Evolutionary conservation across 2,113 vertebrate genomes (phyloP).

Genomic region (Thalassoma bifasciatum): DNA sequence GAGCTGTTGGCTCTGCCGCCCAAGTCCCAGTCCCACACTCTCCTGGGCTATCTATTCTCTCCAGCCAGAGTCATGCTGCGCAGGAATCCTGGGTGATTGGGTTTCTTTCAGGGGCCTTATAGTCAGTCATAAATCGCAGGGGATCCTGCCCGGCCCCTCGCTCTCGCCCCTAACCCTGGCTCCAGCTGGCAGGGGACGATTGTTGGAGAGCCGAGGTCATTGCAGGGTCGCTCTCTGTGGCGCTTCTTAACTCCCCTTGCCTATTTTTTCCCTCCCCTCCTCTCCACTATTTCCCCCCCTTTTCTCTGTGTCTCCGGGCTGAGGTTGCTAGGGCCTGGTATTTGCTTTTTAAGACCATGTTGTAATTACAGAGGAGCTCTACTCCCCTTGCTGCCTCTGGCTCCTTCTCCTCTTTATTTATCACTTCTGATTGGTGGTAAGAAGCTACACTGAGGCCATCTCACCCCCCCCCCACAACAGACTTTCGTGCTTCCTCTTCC

Average conservation of each 20-base stretch:
- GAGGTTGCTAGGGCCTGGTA: constrained; percentile 87
- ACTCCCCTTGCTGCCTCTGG: constrained; percentile 70
- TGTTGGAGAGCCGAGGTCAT: constrained; percentile 83
- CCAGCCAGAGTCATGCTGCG: constrained; percentile 81
- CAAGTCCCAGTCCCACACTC: constrained; percentile 72
- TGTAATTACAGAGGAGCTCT: constrained; percentile 87
- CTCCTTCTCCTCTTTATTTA: constrained; percentile 58
- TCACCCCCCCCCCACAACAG: constrained; percentile 59
- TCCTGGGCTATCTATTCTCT: constrained; percentile 78
- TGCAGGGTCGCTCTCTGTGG: constrained; percentile 80
- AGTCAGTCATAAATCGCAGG: constrained; percentile 84
- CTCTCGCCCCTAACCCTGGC: constrained; percentile 80
- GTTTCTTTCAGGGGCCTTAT: constrained; percentile 84
- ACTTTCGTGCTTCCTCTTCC: constrained; percentile 64
- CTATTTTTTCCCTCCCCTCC: constrained; percentile 68
- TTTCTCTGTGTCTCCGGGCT: constrained; percentile 71
- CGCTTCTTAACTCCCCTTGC: constrained; percentile 76
- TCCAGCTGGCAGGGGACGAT: constrained; percentile 83
- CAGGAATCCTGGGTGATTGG: constrained; percentile 85
- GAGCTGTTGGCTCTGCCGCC: constrained; percentile 56
- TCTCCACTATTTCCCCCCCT: constrained; percentile 39
- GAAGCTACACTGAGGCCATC: constrained; percentile 69
- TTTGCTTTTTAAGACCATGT: constrained; percentile 85
- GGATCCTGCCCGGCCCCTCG: constrained; percentile 80
- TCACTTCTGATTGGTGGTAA: constrained; percentile 76